These are phyloP conservation scores for Phymanthus crucifer DNA, from an alignment of 92 coral and sea anemone genomes.

Conservation along the genomic window DNA sequence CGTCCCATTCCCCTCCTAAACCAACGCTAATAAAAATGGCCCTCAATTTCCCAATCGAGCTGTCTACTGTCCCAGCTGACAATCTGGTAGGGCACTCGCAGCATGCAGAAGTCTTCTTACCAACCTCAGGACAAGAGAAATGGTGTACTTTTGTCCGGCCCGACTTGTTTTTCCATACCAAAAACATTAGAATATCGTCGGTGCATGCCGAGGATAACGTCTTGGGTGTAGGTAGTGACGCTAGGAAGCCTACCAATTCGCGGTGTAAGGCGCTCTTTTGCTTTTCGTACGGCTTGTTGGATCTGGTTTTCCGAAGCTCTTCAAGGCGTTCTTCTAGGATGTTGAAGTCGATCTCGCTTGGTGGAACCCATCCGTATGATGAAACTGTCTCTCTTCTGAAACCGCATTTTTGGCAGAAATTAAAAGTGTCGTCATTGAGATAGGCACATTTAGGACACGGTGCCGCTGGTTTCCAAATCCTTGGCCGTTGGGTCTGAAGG, in stretches of 20 bases:
- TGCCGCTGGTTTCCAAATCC: slow-evolving; percentile 33
- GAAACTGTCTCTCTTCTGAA: slow-evolving; percentile 3
- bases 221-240: slow-evolving; percentile 31
- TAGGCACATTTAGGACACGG: slow-evolving; percentile 33
- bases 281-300: slow-evolving; percentile 22
- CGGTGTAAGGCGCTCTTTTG: slow-evolving; percentile 23
- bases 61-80: slow-evolving; percentile 53
- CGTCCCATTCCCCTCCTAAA: slow-evolving; percentile 49
- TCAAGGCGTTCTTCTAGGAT: slow-evolving; percentile 20
- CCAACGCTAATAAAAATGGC: slow-evolving; percentile 36
- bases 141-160: slow-evolving; percentile 43
- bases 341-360: too few species aligned
- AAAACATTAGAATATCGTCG: slow-evolving; percentile 27
- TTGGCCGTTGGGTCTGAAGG: background rate
- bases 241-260: slow-evolving; percentile 28
- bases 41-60: slow-evolving; percentile 39
- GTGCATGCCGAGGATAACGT: slow-evolving; percentile 25
- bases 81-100: slow-evolving; percentile 45
- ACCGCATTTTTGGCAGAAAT: slow-evolving; percentile 44
- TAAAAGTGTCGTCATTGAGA: slow-evolving; percentile 27
- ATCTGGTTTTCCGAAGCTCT: background rate
- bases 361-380: too few species aligned
- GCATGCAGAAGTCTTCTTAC: slow-evolving; percentile 3
- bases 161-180: slow-evolving; percentile 48
- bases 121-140: slow-evolving; percentile 26